Base-by-base conservation (phyloP, 2,888 invertebrate genomes). In the Heliconius ismenius region DNA sequence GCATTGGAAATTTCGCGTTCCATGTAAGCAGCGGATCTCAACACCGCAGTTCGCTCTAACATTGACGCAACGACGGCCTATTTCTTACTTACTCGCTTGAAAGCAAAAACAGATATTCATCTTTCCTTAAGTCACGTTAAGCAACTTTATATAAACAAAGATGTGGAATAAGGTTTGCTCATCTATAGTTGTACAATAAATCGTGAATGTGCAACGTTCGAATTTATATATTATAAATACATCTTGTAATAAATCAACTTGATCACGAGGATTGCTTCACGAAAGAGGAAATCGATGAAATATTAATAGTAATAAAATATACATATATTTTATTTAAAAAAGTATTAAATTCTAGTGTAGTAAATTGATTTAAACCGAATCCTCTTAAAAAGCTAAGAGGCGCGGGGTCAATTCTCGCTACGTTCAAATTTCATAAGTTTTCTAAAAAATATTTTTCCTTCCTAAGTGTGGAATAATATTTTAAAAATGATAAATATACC, bases 261-360 rank as follows among this genome's bases (percentile, higher is more conserved):
- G 18, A 36, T 60, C 72, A 60, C 39, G 39, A 72, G 24, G 60
- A 72, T 72, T 60, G 60, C 60, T 39, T 36, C 36, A 36, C 36
- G 49, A 43, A 68, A 68, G 26, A 68, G 68, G 68, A 68, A 28
- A 26, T 43, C 18, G 13, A 43, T 26, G 9, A 68, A 68, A 26
- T 43, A 43, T 49, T 11, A 49, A 43, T 15, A 15, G 7, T 39
- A 15, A 24, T 13, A 43, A 13, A 43, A 43, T 43, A 43, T 43
- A 13, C 21, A 6, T 54, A 18, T 54, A 21, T 9, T 54, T 18
- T 43, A 18, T 43, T 2, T 18, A 18, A 18, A 39, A 43, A 18
- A 43, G 18, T 43, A 43, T 18, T 2, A 43, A 43, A 43, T 6
- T 43, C 6, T 43, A 18, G 43, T 18, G 3, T 43, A 43, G 43